Evolutionary conservation across 2,113 vertebrate genomes (phyloP).

Genomic region (Leptobrachium ailaonicum): DNA sequence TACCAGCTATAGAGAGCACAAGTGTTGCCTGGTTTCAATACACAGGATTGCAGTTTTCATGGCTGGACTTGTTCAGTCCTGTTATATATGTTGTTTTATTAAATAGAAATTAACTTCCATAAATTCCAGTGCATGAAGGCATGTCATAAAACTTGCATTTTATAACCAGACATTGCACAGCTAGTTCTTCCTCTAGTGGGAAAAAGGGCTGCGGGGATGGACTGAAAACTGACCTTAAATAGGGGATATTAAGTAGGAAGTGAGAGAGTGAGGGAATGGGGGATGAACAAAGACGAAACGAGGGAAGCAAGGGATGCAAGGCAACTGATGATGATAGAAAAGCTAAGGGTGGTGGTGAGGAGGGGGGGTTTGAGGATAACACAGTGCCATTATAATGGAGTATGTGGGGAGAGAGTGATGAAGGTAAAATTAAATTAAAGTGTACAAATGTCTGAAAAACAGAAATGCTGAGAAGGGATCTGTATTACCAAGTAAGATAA

Average conservation of each 20-base stretch:
- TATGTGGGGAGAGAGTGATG: neutral
- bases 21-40: neutral
- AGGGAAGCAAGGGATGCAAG: neutral
- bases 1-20: neutral
- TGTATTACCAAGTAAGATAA: neutral
- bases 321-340: neutral
- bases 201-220: neutral
- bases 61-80: neutral
- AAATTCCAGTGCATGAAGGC: slow-evolving; percentile 3
- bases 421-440: neutral
- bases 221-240: neutral
- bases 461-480: neutral
- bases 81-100: slow-evolving; percentile 30
- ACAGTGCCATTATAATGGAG: neutral
- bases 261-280: neutral
- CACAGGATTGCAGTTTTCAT: neutral
- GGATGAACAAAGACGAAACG: neutral
- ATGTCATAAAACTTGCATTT: slow-evolving; percentile 14
- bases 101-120: slow-evolving; percentile 11
- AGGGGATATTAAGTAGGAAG: neutral
- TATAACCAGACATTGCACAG: neutral
- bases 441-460: neutral
- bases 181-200: slow-evolving; percentile 1
- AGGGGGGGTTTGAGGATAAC: neutral
- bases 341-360: neutral